A percentile compares a stretch with the other conserved stretches of the same genome.
Evolutionary conservation across 2,113 vertebrate genomes (phyloP).

Genomic region (Sinocyclocheilus maitianheensis): DNA sequence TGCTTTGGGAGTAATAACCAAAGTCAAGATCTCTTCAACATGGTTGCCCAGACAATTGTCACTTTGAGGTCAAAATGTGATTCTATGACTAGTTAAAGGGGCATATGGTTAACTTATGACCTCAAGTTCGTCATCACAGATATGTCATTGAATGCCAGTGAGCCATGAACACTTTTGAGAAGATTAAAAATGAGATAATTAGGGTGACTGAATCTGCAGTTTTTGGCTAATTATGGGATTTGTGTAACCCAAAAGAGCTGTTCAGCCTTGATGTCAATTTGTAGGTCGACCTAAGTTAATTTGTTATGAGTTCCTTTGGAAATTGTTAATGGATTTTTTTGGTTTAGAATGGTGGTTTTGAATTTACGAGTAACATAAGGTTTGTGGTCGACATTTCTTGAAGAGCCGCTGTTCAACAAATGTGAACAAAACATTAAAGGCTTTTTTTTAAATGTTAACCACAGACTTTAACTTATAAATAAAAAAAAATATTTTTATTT

Average conservation of each 20-base stretch:
- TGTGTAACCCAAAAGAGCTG: neutral
- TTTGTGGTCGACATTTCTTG: neutral
- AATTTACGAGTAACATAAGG: neutral
- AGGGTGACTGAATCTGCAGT: constrained; percentile 5
- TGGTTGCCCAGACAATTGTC: neutral
- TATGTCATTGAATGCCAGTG: constrained; percentile 25
- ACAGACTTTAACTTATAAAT: neutral
- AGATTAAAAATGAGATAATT: constrained; percentile 24
- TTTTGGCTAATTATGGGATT: constrained; percentile 3
- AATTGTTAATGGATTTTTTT: neutral
- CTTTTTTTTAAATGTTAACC: neutral
- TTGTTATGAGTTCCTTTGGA: neutral
- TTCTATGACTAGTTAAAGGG: neutral
- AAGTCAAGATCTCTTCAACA: neutral
- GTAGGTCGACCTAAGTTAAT: neutral
- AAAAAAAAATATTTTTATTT: neutral
- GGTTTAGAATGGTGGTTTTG: neutral
- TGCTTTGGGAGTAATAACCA: neutral
- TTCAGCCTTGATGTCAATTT: neutral
- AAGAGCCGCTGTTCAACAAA: neutral
- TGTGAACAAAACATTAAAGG: neutral
- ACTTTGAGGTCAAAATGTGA: constrained; percentile 40
- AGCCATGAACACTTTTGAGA: constrained; percentile 29
- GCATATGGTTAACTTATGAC: neutral
- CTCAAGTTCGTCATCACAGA: constrained; percentile 20